These are phyloP conservation scores for Pseudomugil gertrudae DNA, from an alignment of 2,797 vertebrate genomes.

Conservation along the genomic window DNA sequence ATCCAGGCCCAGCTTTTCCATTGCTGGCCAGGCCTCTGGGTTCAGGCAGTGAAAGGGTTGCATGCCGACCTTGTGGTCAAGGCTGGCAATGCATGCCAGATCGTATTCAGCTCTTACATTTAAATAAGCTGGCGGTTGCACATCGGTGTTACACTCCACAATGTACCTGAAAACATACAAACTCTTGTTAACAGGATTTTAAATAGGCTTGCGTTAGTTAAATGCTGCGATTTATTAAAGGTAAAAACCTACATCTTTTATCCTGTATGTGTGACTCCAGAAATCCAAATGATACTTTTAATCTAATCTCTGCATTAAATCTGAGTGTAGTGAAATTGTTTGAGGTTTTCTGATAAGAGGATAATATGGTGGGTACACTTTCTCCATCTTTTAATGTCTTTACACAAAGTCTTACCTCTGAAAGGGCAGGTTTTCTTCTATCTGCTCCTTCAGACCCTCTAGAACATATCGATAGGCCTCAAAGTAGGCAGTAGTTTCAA, in stretches of 20 bases:
- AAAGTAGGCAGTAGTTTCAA: constrained; percentile 95
- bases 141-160: constrained; percentile 85
- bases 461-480: constrained; percentile 93
- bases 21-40: constrained; percentile 82
- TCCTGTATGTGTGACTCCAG: too few species aligned
- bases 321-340: constrained; percentile 2
- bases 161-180: constrained; percentile 82
- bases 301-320: constrained; percentile 21
- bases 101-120: constrained; percentile 72
- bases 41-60: constrained; percentile 76
- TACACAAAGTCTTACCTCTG: constrained; percentile 78
- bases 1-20: constrained; percentile 87
- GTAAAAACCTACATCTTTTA: too few species aligned
- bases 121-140: constrained; percentile 86
- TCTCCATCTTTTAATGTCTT: background rate
- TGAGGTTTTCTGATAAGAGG: constrained; percentile 1
- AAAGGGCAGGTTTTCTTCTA: constrained; percentile 88
- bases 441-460: constrained; percentile 88
- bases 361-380: background rate
- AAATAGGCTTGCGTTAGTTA: background rate
- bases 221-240: too few species aligned
- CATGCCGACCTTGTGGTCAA: constrained; percentile 21
- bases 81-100: constrained; percentile 72
- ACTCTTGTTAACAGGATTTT: background rate
- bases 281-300: background rate